Percentiles rank a stretch among this genome's conserved stretches.
Evolutionary conservation across 2,113 vertebrate genomes (phyloP).

Genomic region (Ceratotherium simum): DNA sequence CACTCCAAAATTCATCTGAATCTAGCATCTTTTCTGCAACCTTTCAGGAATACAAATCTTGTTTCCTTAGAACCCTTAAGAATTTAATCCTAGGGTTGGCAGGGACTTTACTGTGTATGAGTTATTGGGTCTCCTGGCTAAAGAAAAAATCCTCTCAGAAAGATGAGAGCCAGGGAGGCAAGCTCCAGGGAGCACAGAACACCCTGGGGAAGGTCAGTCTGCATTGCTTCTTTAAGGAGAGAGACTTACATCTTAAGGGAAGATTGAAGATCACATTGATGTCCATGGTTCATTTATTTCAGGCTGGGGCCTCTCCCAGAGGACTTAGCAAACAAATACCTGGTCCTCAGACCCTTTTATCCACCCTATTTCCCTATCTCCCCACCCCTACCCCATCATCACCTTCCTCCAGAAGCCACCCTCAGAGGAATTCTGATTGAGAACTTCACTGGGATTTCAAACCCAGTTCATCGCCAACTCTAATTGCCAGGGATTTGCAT

Average conservation of each 20-base stretch:
- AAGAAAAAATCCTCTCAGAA: conserved; percentile 9
- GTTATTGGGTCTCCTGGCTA: conserved; percentile 48
- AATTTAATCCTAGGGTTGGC: conserved; percentile 67
- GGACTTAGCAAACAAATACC: neutral
- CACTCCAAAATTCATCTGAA: neutral
- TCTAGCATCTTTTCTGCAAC: neutral
- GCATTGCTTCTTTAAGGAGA: neutral
- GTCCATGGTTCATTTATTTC: neutral
- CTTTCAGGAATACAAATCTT: conserved; percentile 49
- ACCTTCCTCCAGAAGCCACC: neutral
- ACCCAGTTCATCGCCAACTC: conserved; percentile 61
- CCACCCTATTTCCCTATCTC: neutral
- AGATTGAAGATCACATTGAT: neutral
- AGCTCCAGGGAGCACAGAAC: neutral
- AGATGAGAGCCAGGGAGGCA: neutral
- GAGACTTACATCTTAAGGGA: neutral
- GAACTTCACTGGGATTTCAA: conserved; percentile 73
- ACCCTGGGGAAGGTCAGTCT: neutral
- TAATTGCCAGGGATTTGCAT: conserved; percentile 75
- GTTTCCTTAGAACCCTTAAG: conserved; percentile 53
- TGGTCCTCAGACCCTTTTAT: neutral
- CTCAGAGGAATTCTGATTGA: conserved; percentile 57
- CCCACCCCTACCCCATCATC: neutral
- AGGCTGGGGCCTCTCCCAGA: neutral
- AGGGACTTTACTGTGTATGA: conserved; percentile 43